A percentile compares a stretch with the other conserved stretches of the same genome.
Conservation (phyloP, 1,140 invertebrate species). For the Dendroctonus ponderosae region DNA sequence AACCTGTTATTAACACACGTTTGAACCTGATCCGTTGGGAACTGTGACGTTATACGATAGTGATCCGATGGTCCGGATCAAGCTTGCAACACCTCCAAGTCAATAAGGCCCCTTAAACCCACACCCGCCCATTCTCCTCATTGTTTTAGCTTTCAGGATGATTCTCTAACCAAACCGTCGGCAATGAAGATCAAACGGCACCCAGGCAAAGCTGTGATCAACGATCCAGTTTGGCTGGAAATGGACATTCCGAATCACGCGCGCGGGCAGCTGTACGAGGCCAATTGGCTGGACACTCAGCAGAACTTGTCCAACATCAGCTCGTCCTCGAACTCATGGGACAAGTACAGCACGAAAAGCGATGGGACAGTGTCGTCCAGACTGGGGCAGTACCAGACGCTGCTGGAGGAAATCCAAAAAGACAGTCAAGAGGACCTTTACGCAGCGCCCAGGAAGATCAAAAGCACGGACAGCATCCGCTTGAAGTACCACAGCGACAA, state of each 20-base stretch:
- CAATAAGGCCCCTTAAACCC: too few relatives aligned
- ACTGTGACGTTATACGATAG: too few relatives aligned
- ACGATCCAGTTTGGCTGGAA: constrained; percentile 64
- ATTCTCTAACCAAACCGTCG: not conserved
- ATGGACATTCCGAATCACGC: constrained; percentile 58
- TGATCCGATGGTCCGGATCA: too few relatives aligned
- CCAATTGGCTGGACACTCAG: constrained; percentile 73
- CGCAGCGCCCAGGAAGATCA: constrained; percentile 35
- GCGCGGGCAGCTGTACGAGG: constrained; percentile 77
- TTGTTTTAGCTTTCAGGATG: too few relatives aligned
- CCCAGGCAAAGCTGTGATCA: constrained; percentile 74
- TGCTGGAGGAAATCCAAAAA: constrained; percentile 44
- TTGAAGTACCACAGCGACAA: constrained; percentile 49
- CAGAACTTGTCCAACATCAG: constrained; percentile 41
- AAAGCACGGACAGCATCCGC: constrained; percentile 37
- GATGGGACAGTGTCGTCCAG: constrained; percentile 41
- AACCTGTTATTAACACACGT: too few relatives aligned
- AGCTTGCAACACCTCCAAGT: too few relatives aligned
- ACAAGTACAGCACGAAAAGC: constrained; percentile 42
- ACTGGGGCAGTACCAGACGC: constrained; percentile 45
- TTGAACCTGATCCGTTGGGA: too few relatives aligned
- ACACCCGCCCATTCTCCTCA: too few relatives aligned
- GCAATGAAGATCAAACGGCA: constrained; percentile 80
- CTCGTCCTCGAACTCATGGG: constrained; percentile 43
- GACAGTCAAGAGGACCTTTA: constrained; percentile 36